These are phyloP conservation scores for Nomia melanderi DNA, from an alignment of 1,140 invertebrate genomes.

Conservation along the genomic window DNA sequence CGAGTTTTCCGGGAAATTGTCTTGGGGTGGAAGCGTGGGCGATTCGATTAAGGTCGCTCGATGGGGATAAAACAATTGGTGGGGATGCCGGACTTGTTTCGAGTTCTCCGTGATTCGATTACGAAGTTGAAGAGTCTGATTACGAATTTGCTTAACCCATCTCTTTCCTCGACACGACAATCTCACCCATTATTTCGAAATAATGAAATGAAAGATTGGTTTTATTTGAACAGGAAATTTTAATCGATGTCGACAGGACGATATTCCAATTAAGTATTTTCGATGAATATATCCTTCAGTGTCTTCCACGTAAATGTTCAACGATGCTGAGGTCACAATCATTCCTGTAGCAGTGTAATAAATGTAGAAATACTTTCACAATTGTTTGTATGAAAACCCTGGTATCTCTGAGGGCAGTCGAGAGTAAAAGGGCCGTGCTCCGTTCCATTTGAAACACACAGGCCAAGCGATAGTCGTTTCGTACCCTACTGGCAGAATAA, in stretches of 20 bases:
- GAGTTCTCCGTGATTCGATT: neutral
- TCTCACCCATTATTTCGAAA: too few species aligned
- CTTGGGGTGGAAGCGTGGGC: neutral
- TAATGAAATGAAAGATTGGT: too few species aligned
- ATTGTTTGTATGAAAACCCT: neutral
- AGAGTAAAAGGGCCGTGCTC: neutral
- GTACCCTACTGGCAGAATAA: constrained; percentile 6
- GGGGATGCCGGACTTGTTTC: neutral
- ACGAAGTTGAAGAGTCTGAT: neutral
- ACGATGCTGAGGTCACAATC: too few species aligned
- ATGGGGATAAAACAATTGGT: neutral
- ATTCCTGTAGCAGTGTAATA: too few species aligned
- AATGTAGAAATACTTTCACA: neutral
- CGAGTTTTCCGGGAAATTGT: constrained; percentile 14
- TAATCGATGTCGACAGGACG: too few species aligned
- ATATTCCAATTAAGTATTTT: too few species aligned
- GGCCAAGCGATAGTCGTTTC: neutral
- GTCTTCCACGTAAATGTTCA: too few species aligned
- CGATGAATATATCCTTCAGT: too few species aligned
- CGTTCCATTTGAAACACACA: neutral
- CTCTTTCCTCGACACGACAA: too few species aligned
- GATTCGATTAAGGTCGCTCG: constrained; percentile 11
- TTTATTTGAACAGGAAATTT: too few species aligned
- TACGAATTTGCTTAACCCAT: neutral
- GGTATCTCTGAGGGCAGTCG: neutral